Percentiles rank a stretch among this genome's conserved stretches.
Conservation (phyloP, 92 coral and sea anemone species). For the Diadumene lineata region DNA sequence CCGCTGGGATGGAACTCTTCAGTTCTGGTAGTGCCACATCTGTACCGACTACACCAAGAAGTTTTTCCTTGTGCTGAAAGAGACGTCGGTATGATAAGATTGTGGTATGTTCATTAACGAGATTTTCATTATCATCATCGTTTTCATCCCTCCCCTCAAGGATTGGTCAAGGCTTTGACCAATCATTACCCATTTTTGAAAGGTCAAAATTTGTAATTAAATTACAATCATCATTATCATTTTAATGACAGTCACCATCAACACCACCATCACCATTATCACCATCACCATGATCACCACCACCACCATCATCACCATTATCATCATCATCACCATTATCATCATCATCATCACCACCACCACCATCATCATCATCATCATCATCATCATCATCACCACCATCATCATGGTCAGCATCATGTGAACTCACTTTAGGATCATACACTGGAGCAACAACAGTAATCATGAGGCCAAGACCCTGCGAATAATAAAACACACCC, state of each 20-base stretch:
- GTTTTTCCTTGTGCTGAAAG: constrained; percentile 52
- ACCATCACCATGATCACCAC: neutral
- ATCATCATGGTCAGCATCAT: neutral
- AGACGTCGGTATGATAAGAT: neutral
- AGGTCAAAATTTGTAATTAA: too few relatives aligned
- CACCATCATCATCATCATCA: neutral
- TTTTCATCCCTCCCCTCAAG: too few relatives aligned
- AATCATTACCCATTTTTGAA: too few relatives aligned
- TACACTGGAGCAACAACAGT: constrained; percentile 92
- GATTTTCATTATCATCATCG: too few relatives aligned
- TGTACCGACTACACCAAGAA: constrained; percentile 91
- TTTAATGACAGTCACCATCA: neutral
- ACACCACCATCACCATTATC: neutral
- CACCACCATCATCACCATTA: neutral
- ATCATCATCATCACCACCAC: neutral
- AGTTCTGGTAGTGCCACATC: constrained; percentile 80
- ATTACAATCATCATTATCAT: neutral
- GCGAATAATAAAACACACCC: constrained; percentile 15
- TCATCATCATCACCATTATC: neutral
- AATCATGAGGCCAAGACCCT: constrained; percentile 94
- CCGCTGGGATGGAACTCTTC: constrained; percentile 53
- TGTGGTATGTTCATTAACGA: neutral
- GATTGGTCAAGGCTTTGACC: too few relatives aligned
- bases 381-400: neutral
- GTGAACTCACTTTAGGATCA: constrained; percentile 43